Evolutionary conservation across 1,140 invertebrate species (phyloP), one percentile per base, ranked within the genome.

Genomic region (Diuraphis noxia): DNA sequence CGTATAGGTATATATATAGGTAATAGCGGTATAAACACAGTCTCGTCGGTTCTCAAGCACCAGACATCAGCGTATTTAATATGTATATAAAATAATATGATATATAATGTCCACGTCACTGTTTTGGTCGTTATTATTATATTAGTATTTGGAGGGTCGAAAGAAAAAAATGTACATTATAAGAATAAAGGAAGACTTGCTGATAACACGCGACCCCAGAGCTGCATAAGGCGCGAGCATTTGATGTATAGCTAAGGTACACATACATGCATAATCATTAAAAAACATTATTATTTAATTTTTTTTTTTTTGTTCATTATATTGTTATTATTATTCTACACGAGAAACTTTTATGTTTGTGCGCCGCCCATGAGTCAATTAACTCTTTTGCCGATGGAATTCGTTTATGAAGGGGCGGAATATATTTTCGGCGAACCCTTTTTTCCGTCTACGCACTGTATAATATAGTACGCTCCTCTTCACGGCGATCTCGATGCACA

Each of bases 401-500:
- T 91, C 89, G 89, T 91, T 91, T 91, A 91, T 43, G 43, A 91
- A 81, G 89, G 89, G 89, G 89, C 89, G 89, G 89, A 91, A 91
- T 91, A 91, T 82, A 91, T 91, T 88, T 91, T 91, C 89, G 89
- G 89, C 89, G 88, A 91, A 82, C 77, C 89, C 89, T 91, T 90
- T 91, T 84, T 43, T 3, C 82, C 49, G 23, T 56, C 85, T 52
- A 36, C 34, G 9, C 25, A 8, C 7, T 82, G 25, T 40, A 81
- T 36, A 81, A 34, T n/a, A 72, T 9, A 34, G 46, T 72, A 38
- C 79, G 36, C 38, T 72, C 56, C n/a, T 72, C 56, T 72, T n/a
- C 38, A 6, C 9, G 36, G 85, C 34, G 85, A 86, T 86, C 56
- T 89, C 10, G 87, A 63, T 56, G 34, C 56, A 56, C 13, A 56